Evolutionary conservation across 2,797 vertebrate species (phyloP).

Genomic region (Ciconia nigra): DNA sequence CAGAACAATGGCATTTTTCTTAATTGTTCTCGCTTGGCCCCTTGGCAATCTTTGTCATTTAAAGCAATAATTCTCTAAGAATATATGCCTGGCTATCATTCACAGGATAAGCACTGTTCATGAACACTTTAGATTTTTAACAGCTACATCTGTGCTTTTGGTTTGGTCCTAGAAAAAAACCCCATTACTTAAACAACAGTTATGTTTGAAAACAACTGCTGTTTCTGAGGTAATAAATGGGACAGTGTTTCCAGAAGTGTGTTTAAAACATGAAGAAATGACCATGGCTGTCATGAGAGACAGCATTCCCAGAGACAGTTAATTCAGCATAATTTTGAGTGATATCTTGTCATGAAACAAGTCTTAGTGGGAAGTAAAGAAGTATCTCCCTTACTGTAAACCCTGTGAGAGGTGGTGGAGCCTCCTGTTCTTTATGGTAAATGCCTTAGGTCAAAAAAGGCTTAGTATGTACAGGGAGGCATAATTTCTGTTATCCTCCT

Average conservation of each 20-base stretch:
- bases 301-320: not conserved
- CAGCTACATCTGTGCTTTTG: not conserved
- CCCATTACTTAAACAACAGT: not conserved
- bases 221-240: not conserved
- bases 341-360: not conserved
- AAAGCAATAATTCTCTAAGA: constrained; percentile 14
- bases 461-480: not conserved
- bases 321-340: not conserved
- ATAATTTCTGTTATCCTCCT: constrained; percentile 23
- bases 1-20: constrained; percentile 37
- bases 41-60: not conserved
- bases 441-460: constrained; percentile 22
- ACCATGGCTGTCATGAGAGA: not conserved
- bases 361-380: not conserved
- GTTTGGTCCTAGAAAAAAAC: not conserved
- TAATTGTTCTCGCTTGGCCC: not conserved
- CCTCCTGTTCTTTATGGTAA: not conserved
- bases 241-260: not conserved
- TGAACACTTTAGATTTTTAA: not conserved
- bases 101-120: not conserved
- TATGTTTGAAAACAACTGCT: not conserved
- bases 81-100: not conserved
- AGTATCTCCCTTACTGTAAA: not conserved
- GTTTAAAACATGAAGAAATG: not conserved
- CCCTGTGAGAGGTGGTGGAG: not conserved